Base-by-base conservation (phyloP, 1,140 invertebrate genomes). In the Lethrus apterus region DNA sequence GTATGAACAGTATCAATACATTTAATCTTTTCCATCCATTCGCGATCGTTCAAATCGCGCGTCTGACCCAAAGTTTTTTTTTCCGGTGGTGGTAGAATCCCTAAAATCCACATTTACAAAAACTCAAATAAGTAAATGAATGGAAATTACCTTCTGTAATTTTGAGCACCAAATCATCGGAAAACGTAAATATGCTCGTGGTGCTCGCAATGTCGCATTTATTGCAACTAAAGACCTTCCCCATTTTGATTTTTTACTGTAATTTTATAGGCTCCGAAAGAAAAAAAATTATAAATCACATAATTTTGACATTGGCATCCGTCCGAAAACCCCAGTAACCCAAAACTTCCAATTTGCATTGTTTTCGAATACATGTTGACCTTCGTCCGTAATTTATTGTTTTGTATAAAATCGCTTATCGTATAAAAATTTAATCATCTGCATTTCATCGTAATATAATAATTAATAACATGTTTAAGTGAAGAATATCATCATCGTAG, bases 1-100 rank as follows among this genome's bases (percentile, higher is more conserved):
- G 69, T 66, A 48, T 72, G 70, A 8, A 50, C 61, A 15, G 70
- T 65, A 33, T 72, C 70, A 47, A 71, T 52, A 29, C 62, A 64
- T 40, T 63, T 64, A 3, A 72, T 58, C 44, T 67, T 69, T 30
- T 70, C 66, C 35, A 67, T 68, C 55, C 62, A 67, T 34, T 41
- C 38, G 3, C 38, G 10, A 26, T 41, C 38, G 5, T 26, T 13
- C 29, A 41, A 18, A 23, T 41, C 38, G 7, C 9, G 10, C 13
- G 10, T 11, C 23, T 35, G 4, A 2, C 19, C 31, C 24, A 20
- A 17, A 13, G 5, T 5, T n/a, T 5, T 7, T 26, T 15, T 2
- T 24, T 41, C 21, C 3, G 32, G 31, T 23, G 21, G 31, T 21
- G 44, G 44, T 13, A 14, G 4, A 17, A 30, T 20, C 2, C 38